These are phyloP conservation scores for Pygoscelis adeliae DNA, from an alignment of 2,113 vertebrate species.

Conservation along the genomic window DNA sequence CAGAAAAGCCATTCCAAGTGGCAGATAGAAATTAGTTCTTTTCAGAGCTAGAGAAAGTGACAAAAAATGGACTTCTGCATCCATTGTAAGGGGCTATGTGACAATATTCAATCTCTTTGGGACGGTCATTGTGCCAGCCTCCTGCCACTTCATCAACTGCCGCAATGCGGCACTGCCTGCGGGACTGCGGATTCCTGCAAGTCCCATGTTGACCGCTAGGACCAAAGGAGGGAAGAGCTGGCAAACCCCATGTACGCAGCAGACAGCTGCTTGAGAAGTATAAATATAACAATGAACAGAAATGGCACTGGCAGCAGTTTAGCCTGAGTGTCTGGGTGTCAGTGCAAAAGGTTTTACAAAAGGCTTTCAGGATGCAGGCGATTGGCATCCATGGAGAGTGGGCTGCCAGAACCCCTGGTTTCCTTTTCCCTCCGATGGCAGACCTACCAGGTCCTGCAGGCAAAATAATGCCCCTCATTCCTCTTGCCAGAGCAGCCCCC, in stretches of 20 bases:
- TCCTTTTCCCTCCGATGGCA: rapidly evolving
- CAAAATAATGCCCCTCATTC: background rate
- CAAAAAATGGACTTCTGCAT: background rate
- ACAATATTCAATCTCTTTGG: background rate
- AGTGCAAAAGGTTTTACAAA: background rate
- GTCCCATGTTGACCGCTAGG: background rate
- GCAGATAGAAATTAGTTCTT: background rate
- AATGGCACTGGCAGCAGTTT: background rate
- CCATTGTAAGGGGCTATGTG: background rate
- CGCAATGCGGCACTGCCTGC: slow-evolving; percentile 70
- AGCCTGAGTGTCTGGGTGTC: rapidly evolving
- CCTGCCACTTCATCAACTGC: background rate
- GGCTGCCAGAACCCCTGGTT: background rate
- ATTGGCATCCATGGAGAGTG: rapidly evolving
- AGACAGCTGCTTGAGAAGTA: background rate
- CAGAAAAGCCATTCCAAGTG: background rate
- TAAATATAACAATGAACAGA: rapidly evolving
- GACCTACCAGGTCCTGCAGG: background rate
- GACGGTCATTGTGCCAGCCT: background rate
- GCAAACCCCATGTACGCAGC: background rate
- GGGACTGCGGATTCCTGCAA: background rate
- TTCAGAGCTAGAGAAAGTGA: background rate
- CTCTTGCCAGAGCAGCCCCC: background rate
- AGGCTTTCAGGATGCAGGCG: rapidly evolving
- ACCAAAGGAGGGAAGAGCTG: background rate